Conservation (phyloP, 2,888 invertebrate genomes). For the Conomelus anceps region DNA sequence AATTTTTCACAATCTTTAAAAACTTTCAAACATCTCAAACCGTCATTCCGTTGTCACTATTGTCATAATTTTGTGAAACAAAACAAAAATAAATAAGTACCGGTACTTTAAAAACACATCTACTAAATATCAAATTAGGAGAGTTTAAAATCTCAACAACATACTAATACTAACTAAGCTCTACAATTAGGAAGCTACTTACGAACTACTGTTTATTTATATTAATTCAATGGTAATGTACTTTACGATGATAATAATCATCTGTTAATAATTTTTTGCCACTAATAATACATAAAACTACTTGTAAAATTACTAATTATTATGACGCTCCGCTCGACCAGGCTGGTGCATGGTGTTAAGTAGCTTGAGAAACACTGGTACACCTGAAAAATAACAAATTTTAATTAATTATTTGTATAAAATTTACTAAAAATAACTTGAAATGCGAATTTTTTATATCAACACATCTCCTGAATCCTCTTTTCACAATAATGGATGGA, state of each 20-base stretch:
- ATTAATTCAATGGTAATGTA: neutral
- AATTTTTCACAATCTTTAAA: neutral
- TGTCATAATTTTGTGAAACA: neutral
- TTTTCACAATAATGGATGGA: too few relatives aligned
- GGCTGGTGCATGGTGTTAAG: neutral
- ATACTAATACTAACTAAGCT: neutral
- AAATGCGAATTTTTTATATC: too few relatives aligned
- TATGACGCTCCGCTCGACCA: neutral
- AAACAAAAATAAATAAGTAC: neutral
- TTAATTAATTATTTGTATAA: neutral
- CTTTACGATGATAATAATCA: neutral
- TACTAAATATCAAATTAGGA: neutral
- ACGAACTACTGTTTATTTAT: neutral
- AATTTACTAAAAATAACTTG: neutral
- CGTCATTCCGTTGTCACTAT: too few relatives aligned
- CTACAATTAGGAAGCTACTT: neutral
- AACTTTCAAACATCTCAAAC: neutral
- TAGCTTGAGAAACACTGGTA: slow-evolving; percentile 1
- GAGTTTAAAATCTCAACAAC: neutral
- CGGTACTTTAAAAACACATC: neutral
- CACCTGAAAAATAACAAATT: neutral
- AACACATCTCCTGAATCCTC: too few relatives aligned
- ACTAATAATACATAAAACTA: neutral
- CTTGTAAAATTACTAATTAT: neutral
- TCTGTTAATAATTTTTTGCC: neutral